A percentile compares a stretch with the other conserved stretches of the same genome.
Evolutionary conservation across 2,888 invertebrate genomes (phyloP).

Genomic region (Arctia plantaginis): DNA sequence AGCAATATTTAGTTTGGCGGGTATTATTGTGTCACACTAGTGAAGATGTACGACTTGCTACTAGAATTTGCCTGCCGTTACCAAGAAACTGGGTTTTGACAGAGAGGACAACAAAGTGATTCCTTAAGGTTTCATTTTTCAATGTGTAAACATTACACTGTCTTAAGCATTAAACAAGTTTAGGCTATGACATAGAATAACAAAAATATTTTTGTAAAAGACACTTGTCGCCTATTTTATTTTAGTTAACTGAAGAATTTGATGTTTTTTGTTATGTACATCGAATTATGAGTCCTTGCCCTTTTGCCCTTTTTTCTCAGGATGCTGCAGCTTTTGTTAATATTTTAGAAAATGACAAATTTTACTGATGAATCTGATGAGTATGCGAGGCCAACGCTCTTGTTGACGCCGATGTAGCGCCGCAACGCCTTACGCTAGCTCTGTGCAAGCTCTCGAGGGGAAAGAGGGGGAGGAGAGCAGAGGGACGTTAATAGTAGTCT

Average conservation of each 20-base stretch:
- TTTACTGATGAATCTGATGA: slow-evolving; percentile 2
- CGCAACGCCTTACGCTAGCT: slow-evolving; percentile 21
- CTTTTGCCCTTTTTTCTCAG: neutral
- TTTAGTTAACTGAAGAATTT: neutral
- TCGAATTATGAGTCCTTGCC: neutral
- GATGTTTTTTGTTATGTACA: neutral
- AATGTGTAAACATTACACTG: no score
- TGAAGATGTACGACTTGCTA: neutral
- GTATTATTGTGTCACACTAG: neutral
- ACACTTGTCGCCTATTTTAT: no score
- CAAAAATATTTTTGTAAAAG: no score
- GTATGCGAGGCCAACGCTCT: slow-evolving; percentile 24
- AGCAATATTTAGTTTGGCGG: neutral
- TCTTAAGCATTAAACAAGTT: no score
- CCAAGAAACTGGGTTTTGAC: no score
- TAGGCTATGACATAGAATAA: no score
- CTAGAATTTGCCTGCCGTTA: no score
- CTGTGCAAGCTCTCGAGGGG: slow-evolving; percentile 23
- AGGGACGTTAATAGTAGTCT: slow-evolving; percentile 45
- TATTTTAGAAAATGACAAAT: neutral
- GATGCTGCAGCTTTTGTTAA: neutral
- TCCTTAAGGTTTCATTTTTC: no score
- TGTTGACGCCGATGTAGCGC: slow-evolving; percentile 27
- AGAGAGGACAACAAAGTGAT: no score
- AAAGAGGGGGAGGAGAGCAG: slow-evolving; percentile 11